Evolutionary conservation across 2,113 vertebrate genomes (phyloP).

Genomic region (Stigmatopora nigra): DNA sequence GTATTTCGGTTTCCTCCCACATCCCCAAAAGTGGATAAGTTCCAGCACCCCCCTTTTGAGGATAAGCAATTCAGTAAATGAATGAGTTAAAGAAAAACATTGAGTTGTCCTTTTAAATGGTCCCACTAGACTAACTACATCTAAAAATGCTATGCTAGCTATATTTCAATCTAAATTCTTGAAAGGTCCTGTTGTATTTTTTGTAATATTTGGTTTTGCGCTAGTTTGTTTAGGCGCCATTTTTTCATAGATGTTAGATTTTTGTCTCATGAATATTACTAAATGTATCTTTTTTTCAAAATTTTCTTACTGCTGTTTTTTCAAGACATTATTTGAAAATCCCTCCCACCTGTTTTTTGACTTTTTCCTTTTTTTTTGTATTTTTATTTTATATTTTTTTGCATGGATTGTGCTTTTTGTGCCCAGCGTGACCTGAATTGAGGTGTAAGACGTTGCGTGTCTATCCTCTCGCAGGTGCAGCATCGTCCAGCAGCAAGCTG

Average conservation of each 20-base stretch:
- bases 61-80: too few species aligned
- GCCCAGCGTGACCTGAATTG: conserved; percentile 59
- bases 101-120: too few species aligned
- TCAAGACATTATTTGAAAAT: conserved; percentile 26
- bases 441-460: conserved; percentile 71
- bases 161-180: neutral
- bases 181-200: neutral
- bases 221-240: neutral
- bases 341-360: conserved; percentile 13
- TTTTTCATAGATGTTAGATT: conserved; percentile 11
- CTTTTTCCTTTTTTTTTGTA: conserved; percentile 36
- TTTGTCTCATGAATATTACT: neutral
- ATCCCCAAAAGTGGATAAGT: too few species aligned
- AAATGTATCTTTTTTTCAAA: conserved; percentile 6
- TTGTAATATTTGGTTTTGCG: neutral
- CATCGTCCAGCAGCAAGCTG: conserved; percentile 60
- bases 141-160: neutral
- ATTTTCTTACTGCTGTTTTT: conserved; percentile 15
- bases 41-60: too few species aligned
- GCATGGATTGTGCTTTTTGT: conserved; percentile 56
- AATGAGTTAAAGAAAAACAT: too few species aligned
- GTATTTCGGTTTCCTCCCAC: too few species aligned
- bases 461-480: conserved; percentile 75
- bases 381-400: conserved; percentile 17
- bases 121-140: neutral